Evolutionary conservation across 2,797 vertebrate species (phyloP), one percentile per base, ranked within the genome.

Genomic region (Tragelaphus oryx): DNA sequence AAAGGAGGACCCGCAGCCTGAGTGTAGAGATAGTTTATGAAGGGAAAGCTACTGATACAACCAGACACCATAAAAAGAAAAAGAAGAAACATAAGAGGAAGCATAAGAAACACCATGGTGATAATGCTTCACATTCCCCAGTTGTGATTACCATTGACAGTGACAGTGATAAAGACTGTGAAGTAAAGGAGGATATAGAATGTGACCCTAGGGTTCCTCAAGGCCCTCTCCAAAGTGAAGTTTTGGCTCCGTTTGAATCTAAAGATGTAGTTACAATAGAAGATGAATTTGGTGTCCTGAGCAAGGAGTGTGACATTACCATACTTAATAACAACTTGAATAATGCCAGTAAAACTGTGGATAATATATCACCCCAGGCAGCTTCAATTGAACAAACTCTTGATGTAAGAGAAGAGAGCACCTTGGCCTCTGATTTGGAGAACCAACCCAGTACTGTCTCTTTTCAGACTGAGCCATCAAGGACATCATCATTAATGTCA

Each of bases 21-120:
- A 99, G 99, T 30, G 98, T 99, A 71, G 99, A 99, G 98, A 99
- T 99, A 10, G 95, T 99, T 81, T 99, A 98, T 0, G 99, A 99
- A 97, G 98, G 98, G n/a, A 99, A 98, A 97, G 93, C 97, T 8
- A 98, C 96, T 0, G 99, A 99, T 26, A 94, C 97, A 65, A 97
- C 86, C 94, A 99, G 93, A 57, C 99, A 97, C 91, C 99, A 99
- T 89, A 99, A 99, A 94, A 99, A 99, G 98, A 99, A 99, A 95
- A 99, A 99, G 98, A 99, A 99, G 97, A 99, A 99, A 92, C 99
- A 99, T 97, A 99, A 99, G 98, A 99, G 98, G 97, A 99, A 99
- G 97, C 99, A 98, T 89, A 98, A 98, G 95, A 99, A 98, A 83
- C 98, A 98, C 96, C 99, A 97, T 48, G 24, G 54, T 8, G 90